Evolutionary conservation across 2,888 invertebrate genomes (phyloP).

Genomic region (Erebia palarica): DNA sequence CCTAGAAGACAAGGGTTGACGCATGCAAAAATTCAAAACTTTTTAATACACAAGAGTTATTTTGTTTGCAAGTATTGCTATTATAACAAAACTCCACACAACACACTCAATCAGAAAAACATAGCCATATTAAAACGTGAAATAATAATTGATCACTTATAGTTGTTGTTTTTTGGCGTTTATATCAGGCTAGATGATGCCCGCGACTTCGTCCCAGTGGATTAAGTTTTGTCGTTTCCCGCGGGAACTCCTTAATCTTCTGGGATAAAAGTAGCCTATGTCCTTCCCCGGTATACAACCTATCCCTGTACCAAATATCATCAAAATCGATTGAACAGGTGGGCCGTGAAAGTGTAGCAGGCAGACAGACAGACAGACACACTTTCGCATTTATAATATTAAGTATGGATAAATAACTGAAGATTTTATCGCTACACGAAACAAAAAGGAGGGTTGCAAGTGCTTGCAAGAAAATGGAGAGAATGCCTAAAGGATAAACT

Average conservation of each 20-base stretch:
- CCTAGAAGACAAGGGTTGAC: constrained; percentile 33
- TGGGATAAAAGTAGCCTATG: too few species aligned
- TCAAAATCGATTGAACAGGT: too few species aligned
- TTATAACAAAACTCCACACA: constrained; percentile 28
- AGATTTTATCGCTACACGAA: background rate
- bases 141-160: background rate
- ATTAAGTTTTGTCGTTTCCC: too few species aligned
- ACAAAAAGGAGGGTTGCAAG: background rate
- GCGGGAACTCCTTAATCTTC: too few species aligned
- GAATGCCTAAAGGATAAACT: background rate
- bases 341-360: too few species aligned
- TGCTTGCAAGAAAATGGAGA: background rate
- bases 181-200: background rate
- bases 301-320: too few species aligned
- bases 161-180: too few species aligned
- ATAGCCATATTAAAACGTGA: background rate
- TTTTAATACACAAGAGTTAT: constrained; percentile 22
- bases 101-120: constrained; percentile 2
- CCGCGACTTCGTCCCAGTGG: too few species aligned
- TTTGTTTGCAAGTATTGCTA: constrained; percentile 34
- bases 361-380: too few species aligned
- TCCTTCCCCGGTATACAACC: too few species aligned
- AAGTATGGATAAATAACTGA: background rate
- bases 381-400: too few species aligned
- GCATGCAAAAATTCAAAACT: constrained; percentile 32